Evolutionary conservation across 1,140 invertebrate species (phyloP), one percentile per base, ranked within the genome.

Genomic region (Diorhabda sublineata): DNA sequence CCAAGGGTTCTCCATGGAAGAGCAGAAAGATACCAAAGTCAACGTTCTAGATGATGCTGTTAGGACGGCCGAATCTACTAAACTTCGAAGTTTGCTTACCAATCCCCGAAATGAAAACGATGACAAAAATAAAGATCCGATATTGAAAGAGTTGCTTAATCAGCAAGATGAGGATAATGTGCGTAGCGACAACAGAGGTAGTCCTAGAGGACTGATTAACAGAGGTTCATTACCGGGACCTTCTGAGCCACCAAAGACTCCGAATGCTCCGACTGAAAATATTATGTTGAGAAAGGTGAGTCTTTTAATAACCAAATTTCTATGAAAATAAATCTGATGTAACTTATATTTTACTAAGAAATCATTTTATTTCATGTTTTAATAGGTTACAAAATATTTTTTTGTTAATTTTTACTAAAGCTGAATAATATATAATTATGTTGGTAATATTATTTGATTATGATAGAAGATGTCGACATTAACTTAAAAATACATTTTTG

Each of bases 111-210:
- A 77, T 11, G 73, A 82, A 71, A 75, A 81, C 45, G 67, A 81
- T 63, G 80, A 78, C 66, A 78, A 80, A 58, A 84, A 84, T 68
- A 83, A 85, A 64, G 81, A 89, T 79, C 80, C 81, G 70, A 92
- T 94, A 77, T 81, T 93, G 58, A 93, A 94, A 79, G 89, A 87
- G 66, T 81, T 95, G 77, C 82, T 95, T 58, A 92, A 93, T 79
- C 89, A 92, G 76, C 89, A 91, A 67, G 93, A 96, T 71, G 93
- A 95, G 66, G 90, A 92, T 68, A 81, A 74, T 79, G 79, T 70
- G 76, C 81, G 68, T 77, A 79, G 72, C 79, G 83, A 73, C 8
- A 75, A 73, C 66, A 75, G 77, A 61, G 73, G 78, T 11, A 82
- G 78, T 74, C 81, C 83, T 9, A 80, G 81, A 57, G 71, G 74